These are phyloP conservation scores for Euplagia quadripunctaria DNA, from an alignment of 2,888 invertebrate genomes.

Conservation along the genomic window DNA sequence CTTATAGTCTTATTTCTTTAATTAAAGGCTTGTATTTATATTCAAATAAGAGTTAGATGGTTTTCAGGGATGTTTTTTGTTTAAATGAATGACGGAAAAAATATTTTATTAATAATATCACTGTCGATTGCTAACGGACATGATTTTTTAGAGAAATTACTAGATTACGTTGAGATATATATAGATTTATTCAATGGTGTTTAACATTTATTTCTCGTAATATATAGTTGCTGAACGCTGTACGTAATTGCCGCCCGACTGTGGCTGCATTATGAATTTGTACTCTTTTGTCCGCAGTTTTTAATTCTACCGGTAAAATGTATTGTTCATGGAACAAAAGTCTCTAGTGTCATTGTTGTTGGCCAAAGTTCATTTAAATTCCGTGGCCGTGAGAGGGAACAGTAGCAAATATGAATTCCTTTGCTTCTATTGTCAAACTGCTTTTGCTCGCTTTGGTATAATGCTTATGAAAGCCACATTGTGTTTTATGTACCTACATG, in stretches of 20 bases:
- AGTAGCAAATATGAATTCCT: constrained; percentile 86
- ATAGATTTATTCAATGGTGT: constrained; percentile 1
- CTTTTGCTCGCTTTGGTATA: constrained; percentile 78
- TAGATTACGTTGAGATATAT: too few relatives aligned
- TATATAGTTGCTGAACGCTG: constrained; percentile 28
- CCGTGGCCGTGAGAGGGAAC: constrained; percentile 83
- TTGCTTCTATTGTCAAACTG: constrained; percentile 83
- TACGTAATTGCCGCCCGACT: constrained; percentile 68
- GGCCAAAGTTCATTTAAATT: constrained; percentile 87
- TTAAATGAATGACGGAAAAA: too few relatives aligned
- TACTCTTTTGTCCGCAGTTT: constrained; percentile 84
- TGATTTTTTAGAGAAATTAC: neutral
- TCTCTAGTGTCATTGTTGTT: constrained; percentile 85
- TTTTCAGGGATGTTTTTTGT: neutral
- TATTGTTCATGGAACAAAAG: constrained; percentile 86
- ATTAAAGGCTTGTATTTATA: neutral
- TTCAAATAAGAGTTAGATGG: neutral
- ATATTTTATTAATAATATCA: too few relatives aligned
- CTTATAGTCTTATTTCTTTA: constrained; percentile 29
- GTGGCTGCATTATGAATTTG: constrained; percentile 84
- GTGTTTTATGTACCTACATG: constrained; percentile 60
- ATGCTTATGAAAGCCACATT: constrained; percentile 77
- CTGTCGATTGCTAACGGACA: too few relatives aligned
- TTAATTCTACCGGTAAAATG: constrained; percentile 86
- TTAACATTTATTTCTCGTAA: constrained; percentile 3